These are phyloP conservation scores for Halcyon leucocephala DNA, from an alignment of 2,797 vertebrate genomes.

Conservation along the genomic window DNA sequence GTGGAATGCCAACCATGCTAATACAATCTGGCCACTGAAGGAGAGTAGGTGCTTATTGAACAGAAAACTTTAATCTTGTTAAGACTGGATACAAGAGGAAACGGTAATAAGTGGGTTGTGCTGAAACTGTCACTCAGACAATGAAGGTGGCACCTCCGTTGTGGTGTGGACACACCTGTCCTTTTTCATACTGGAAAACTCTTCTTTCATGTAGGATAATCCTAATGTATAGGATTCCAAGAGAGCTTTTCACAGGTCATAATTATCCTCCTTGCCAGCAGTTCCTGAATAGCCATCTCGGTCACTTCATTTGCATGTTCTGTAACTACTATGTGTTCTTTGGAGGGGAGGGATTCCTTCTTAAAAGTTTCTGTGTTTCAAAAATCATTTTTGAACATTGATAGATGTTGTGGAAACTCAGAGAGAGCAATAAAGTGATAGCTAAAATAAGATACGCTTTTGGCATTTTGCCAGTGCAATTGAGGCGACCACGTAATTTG, in stretches of 20 bases:
- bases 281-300: conserved; percentile 7
- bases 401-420: not conserved
- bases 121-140: conserved; percentile 47
- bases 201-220: conserved; percentile 63
- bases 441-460: not conserved
- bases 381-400: not conserved
- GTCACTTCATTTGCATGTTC: not conserved
- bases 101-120: conserved; percentile 48
- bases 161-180: conserved; percentile 60
- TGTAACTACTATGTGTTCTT: not conserved
- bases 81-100: conserved; percentile 58
- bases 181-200: conserved; percentile 58
- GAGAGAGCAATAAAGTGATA: not conserved
- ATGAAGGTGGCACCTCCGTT: conserved; percentile 39
- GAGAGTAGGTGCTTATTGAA: conserved; percentile 29
- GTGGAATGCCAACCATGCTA: conserved; percentile 55
- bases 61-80: conserved; percentile 65
- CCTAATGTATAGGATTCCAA: conserved; percentile 61
- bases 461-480: not conserved
- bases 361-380: not conserved
- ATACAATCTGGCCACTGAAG: conserved; percentile 1
- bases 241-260: conserved; percentile 57
- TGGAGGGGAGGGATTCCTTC: not conserved
- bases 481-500: not conserved
- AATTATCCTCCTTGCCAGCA: conserved; percentile 45